Percentiles rank a stretch among this genome's conserved stretches.
These are phyloP conservation scores for Cryptocephalus primarius DNA, from an alignment of 2,888 invertebrate species.

Conservation along the genomic window DNA sequence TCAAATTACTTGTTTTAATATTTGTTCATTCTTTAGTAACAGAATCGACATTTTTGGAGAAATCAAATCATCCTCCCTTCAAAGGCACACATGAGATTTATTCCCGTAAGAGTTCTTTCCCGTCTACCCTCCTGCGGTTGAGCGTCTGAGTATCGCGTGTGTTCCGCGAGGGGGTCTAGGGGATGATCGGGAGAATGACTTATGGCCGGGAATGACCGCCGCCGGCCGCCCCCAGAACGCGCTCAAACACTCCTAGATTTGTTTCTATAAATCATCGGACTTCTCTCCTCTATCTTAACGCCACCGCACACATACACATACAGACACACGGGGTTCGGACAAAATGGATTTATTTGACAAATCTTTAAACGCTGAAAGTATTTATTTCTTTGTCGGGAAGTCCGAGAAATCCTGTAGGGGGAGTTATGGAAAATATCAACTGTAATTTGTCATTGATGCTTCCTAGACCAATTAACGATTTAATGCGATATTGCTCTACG, in stretches of 20 bases:
- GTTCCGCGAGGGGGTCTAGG: slow-evolving; percentile 8
- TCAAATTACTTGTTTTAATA: no score
- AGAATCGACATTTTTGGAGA: no score
- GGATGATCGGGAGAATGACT: slow-evolving; percentile 15
- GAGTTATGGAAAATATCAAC: no score
- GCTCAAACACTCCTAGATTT: slow-evolving; percentile 15
- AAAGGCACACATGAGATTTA: no score
- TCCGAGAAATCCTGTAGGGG: slow-evolving; percentile 3
- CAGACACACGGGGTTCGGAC: slow-evolving; percentile 5
- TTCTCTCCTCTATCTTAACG: slow-evolving; percentile 13
- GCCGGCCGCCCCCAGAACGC: slow-evolving; percentile 14
- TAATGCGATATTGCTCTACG: no score
- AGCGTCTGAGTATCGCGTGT: no score
- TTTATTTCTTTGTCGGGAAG: slow-evolving; percentile 6
- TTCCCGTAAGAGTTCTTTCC: no score
- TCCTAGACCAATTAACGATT: no score
- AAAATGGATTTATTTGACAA: slow-evolving; percentile 23
- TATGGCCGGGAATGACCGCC: slow-evolving; percentile 18
- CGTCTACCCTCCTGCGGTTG: no score
- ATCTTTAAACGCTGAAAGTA: slow-evolving; percentile 16
- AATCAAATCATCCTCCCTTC: no score
- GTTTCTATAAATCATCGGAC: slow-evolving; percentile 18
- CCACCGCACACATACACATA: slow-evolving; percentile 7
- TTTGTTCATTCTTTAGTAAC: no score
- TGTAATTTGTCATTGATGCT: no score